Evolutionary conservation across 1,140 invertebrate species (phyloP), one percentile per base, ranked within the genome.

Genomic region (Hyles vespertilio): DNA sequence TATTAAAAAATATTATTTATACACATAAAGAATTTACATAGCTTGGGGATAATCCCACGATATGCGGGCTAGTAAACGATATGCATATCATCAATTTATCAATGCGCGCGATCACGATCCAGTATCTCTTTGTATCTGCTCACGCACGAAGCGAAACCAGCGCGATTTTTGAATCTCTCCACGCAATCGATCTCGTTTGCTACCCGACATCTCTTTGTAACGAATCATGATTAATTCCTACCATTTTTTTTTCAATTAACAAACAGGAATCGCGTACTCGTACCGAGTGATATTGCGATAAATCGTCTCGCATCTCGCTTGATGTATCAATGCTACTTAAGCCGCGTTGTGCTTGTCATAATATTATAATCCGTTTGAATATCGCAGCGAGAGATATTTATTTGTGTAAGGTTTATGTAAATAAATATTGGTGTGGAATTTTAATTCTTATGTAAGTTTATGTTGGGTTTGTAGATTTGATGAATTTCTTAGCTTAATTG

Each of bases 21-120:
- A 36, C 36, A 36, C 43, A 46, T 8, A 11, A 11, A 56, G 50
- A 53, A 55, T 61, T 62, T 58, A 45, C 57, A 62, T 59, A 45
- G 54, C 56, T 62, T 52, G 53, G 63, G 58, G 55, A 53, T 64
- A 65, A 51, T 70, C 67, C 60, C 65, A 75, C 65, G 62, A 67
- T 70, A 66, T 59, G 63, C 56, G 11, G 49, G 61, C 62, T 57
- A 70, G 78, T 79, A 79, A 84, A 70, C 59, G 75, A 81, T 81
- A 81, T 69, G 67, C 69, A 73, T 65, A 70, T 80, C 77, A 81
- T 80, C 71, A 70, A 68, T 73, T 74, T 82, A 84, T 84, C 81
- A 74, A 62, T 73, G 72, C 74, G 75, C 75, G 78, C 76, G 77
- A 84, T 84, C 81, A 71, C 61, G 60, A 71, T 70, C 57, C 65